Percentiles rank a stretch among this genome's conserved stretches.
These are phyloP conservation scores for Cyanoderma ruficeps DNA, from an alignment of 2,113 vertebrate species.

Conservation along the genomic window DNA sequence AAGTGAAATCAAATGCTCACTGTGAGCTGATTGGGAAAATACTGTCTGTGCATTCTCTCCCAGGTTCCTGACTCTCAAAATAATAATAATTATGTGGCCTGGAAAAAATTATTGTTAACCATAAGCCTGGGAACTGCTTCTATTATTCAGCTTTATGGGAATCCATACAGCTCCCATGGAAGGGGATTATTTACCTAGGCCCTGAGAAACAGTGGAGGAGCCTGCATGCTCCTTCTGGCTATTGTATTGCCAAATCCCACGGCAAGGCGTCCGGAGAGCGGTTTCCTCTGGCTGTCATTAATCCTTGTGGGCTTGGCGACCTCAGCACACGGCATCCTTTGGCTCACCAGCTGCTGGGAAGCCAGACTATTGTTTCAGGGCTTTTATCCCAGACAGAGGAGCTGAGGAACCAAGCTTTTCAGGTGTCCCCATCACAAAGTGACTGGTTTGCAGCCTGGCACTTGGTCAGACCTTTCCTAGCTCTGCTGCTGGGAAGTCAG, in stretches of 20 bases:
- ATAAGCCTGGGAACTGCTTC: slow-evolving; percentile 46
- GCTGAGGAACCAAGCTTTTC: neutral
- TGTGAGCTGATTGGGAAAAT: neutral
- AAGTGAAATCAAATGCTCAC: neutral
- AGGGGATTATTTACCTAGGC: slow-evolving; percentile 55
- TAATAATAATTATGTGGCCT: slow-evolving; percentile 38
- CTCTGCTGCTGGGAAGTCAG: neutral
- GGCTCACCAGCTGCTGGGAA: neutral
- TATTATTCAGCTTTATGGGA: slow-evolving; percentile 40
- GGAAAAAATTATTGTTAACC: slow-evolving; percentile 46
- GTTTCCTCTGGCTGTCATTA: slow-evolving; percentile 38
- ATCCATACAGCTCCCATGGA: neutral
- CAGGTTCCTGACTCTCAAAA: slow-evolving; percentile 34
- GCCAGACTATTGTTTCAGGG: neutral
- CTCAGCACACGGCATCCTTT: neutral
- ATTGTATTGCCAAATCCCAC: slow-evolving; percentile 34
- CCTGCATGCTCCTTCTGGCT: slow-evolving; percentile 11
- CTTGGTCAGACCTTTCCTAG: neutral
- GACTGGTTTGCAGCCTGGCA: neutral
- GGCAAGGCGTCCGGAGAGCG: neutral
- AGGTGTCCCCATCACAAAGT: neutral
- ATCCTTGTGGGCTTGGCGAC: neutral
- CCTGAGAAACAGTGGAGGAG: slow-evolving; percentile 50
- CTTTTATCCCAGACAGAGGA: neutral
- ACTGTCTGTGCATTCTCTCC: neutral